A percentile compares a stretch with the other conserved stretches of the same genome.
Evolutionary conservation across 2,113 vertebrate genomes (phyloP).

Genomic region (Zeus faber): DNA sequence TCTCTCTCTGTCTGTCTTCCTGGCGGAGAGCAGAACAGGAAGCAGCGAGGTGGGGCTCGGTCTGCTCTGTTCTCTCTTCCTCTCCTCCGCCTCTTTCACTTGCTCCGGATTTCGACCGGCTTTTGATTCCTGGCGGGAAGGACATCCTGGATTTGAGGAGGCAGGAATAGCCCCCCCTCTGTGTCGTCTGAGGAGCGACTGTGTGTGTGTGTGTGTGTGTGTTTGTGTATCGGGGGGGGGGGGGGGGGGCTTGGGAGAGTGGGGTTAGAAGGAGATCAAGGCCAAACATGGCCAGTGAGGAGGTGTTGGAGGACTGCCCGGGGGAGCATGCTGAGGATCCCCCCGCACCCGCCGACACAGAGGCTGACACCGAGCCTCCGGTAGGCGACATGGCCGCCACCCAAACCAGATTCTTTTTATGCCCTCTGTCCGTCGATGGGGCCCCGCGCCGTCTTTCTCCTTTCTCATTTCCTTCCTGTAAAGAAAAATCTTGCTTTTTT

Average conservation of each 20-base stretch:
- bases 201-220: neutral
- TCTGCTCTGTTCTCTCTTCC: slow-evolving; percentile 48
- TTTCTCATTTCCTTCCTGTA: neutral
- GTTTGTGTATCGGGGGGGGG: no score
- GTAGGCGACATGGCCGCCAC: neutral
- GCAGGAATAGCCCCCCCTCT: slow-evolving; percentile 30
- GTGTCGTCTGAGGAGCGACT: neutral
- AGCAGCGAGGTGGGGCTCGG: slow-evolving; percentile 57
- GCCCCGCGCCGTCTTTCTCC: neutral
- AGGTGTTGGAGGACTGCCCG: neutral
- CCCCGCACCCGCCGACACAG: neutral
- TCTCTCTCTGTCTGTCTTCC: slow-evolving; percentile 41
- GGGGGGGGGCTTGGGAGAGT: neutral
- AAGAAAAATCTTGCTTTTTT: neutral
- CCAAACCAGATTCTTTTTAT: neutral
- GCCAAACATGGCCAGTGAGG: neutral
- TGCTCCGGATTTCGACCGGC: slow-evolving; percentile 42
- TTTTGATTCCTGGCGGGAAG: slow-evolving; percentile 56
- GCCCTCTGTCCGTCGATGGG: neutral
- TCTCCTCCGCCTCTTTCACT: slow-evolving; percentile 50
- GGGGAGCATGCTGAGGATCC: neutral
- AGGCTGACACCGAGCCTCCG: no score
- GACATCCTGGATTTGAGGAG: slow-evolving; percentile 57
- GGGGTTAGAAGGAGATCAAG: no score
- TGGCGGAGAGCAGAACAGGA: slow-evolving; percentile 67